Percentiles rank a stretch among this genome's conserved stretches.
Conservation (phyloP, 2,888 invertebrate species). For the Callyntrura sp. region DNA sequence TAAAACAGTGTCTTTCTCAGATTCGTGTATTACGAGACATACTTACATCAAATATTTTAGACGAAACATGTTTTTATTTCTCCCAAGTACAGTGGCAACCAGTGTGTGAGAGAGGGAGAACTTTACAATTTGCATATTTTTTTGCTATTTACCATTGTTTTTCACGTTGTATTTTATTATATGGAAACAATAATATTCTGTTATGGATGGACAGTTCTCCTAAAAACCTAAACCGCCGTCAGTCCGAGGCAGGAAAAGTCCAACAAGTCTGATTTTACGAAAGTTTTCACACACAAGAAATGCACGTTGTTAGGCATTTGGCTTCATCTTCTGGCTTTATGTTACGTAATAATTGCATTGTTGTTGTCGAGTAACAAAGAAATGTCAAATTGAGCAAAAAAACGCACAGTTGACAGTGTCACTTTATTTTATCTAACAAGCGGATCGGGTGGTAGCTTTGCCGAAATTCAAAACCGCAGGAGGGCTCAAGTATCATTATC, state of each 20-base stretch:
- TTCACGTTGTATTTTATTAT: neutral
- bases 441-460: constrained; percentile 46
- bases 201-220: neutral
- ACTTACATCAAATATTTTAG: neutral
- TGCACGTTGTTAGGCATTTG: constrained; percentile 43
- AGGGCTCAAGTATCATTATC: constrained; percentile 49
- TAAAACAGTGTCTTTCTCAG: neutral
- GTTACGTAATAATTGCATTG: neutral
- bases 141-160: neutral
- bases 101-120: neutral
- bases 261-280: neutral
- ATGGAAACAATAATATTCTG: neutral
- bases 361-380: neutral
- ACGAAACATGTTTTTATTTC: constrained; percentile 1
- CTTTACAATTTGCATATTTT: neutral
- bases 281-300: neutral
- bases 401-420: constrained; percentile 48
- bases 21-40: neutral
- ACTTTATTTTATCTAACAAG: constrained; percentile 49
- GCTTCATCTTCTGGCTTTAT: too few relatives aligned
- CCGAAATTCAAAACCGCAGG: constrained; percentile 41
- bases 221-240: neutral
- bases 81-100: neutral
- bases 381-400: neutral
- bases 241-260: neutral